Conservation (phyloP, 2,113 vertebrate genomes). For the Brienomyrus longianalis region DNA sequence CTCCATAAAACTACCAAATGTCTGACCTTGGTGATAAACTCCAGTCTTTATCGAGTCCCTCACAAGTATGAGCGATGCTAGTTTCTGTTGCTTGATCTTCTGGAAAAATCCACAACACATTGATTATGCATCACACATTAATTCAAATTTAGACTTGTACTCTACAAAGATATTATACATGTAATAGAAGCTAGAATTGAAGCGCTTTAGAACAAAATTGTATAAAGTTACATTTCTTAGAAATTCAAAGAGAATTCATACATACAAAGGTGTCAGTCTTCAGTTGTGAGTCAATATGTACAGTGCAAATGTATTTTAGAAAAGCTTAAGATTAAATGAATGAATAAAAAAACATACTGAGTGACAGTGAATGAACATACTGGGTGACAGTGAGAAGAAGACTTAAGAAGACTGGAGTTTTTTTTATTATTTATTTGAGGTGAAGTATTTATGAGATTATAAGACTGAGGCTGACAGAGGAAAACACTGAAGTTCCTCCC, state of each 20-base stretch:
- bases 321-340: background rate
- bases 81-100: background rate
- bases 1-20: background rate
- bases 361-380: background rate
- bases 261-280: background rate
- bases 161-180: background rate
- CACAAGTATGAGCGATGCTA: background rate
- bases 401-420: background rate
- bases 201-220: background rate
- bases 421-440: slow-evolving; percentile 4
- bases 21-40: background rate
- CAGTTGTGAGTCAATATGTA: background rate
- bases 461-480: background rate
- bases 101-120: background rate
- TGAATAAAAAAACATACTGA: background rate
- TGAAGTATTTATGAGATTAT: slow-evolving; percentile 6
- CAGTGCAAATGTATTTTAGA: background rate
- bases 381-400: background rate
- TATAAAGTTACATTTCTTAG: background rate
- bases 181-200: background rate
- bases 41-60: background rate
- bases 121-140: background rate
- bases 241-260: background rate
- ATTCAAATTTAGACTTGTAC: background rate
- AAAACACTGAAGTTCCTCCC: background rate